Evolutionary conservation across 2,113 vertebrate species (phyloP).

Genomic region (Elaphurus davidianus): DNA sequence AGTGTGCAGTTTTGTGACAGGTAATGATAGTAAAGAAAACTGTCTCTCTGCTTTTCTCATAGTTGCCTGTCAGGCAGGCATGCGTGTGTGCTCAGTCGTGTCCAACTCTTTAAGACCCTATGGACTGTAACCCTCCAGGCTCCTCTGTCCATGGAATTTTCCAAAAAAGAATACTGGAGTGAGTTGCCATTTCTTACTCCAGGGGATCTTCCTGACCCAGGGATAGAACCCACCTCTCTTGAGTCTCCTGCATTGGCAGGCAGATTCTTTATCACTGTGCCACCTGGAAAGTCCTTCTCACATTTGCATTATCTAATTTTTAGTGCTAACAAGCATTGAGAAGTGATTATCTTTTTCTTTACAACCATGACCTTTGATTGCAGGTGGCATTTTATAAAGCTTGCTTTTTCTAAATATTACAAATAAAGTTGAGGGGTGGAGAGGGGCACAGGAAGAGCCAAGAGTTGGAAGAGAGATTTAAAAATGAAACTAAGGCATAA

Average conservation of each 20-base stretch:
- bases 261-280: background rate
- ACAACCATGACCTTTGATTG: background rate
- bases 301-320: background rate
- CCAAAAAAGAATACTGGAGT: background rate
- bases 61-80: background rate
- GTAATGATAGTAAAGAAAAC: background rate
- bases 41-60: background rate
- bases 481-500: slow-evolving; percentile 36
- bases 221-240: background rate
- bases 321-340: background rate
- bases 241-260: background rate
- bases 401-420: background rate
- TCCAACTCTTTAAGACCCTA: background rate
- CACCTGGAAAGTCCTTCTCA: background rate
- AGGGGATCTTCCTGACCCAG: background rate
- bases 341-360: background rate
- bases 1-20: background rate
- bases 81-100: background rate
- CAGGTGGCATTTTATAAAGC: background rate
- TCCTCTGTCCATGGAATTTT: background rate
- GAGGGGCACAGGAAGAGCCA: background rate
- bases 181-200: background rate
- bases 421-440: background rate
- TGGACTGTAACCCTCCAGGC: background rate
- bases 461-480: background rate